A percentile compares a stretch with the other conserved stretches of the same genome.
Conservation (phyloP, 2,797 vertebrate species). For the Pangasius larnaudii region DNA sequence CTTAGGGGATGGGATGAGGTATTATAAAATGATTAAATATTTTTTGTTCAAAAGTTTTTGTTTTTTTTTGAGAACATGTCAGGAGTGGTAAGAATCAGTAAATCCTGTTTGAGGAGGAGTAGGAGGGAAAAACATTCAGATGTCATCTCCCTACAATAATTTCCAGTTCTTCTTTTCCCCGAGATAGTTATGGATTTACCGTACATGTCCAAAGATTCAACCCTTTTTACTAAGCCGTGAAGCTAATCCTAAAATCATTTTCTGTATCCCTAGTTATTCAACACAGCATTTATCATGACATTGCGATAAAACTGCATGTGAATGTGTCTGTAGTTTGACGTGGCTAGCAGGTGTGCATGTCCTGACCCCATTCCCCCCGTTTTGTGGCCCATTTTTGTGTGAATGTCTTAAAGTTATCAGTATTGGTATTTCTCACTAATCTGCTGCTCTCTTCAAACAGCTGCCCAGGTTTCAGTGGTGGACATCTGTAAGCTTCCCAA, state of each 20-base stretch:
- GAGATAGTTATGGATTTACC: neutral
- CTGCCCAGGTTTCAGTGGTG: conserved; percentile 42
- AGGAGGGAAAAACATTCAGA: neutral
- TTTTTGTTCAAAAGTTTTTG: neutral
- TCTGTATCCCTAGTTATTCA: neutral
- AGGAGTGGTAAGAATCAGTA: neutral
- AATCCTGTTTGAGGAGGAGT: no score
- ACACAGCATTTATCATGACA: neutral
- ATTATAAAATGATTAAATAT: neutral
- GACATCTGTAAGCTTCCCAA: conserved; percentile 84
- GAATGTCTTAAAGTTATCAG: neutral
- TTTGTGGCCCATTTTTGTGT: neutral
- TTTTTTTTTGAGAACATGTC: neutral
- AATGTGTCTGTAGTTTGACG: neutral
- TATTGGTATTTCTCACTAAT: neutral
- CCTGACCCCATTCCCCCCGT: neutral
- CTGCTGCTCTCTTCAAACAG: conserved; percentile 48
- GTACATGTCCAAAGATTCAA: neutral
- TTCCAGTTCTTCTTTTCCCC: neutral
- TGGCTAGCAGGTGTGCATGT: neutral
- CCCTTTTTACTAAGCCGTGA: neutral
- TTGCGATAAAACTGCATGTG: neutral
- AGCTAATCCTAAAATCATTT: neutral
- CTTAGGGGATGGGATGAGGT: neutral
- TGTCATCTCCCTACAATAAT: neutral